A percentile compares a stretch with the other conserved stretches of the same genome.
Evolutionary conservation across 2,888 invertebrate species (phyloP).

Genomic region (Tortricodes alternella): DNA sequence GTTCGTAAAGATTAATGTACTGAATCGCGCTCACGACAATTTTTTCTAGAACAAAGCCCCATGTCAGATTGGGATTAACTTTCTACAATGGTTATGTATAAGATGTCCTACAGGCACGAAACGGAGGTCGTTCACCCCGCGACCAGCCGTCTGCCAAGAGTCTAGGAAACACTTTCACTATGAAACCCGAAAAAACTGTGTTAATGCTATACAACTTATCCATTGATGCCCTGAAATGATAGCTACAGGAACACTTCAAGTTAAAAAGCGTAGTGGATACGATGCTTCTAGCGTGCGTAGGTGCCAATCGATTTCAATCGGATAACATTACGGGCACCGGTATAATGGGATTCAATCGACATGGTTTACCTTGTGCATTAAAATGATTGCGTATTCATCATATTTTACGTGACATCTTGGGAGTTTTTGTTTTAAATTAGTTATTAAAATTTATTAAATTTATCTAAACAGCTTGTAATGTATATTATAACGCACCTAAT

Average conservation of each 20-base stretch:
- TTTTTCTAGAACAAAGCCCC: neutral
- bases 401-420: too few relatives aligned
- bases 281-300: conserved; percentile 32
- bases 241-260: conserved; percentile 32
- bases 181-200: conserved; percentile 34
- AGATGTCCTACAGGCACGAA: conserved; percentile 54
- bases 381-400: too few relatives aligned
- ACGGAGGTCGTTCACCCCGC: conserved; percentile 56
- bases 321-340: conserved; percentile 40
- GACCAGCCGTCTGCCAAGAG: conserved; percentile 58
- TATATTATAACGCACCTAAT: too few relatives aligned
- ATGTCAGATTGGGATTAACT: conserved; percentile 8
- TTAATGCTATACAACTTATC: conserved; percentile 39
- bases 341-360: conserved; percentile 49
- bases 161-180: conserved; percentile 55
- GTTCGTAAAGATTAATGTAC: neutral
- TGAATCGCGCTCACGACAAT: neutral
- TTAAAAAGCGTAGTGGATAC: conserved; percentile 49
- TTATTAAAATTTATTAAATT: too few relatives aligned
- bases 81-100: conserved; percentile 37
- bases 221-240: conserved; percentile 48
- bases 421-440: too few relatives aligned
- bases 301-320: conserved; percentile 33
- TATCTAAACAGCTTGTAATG: too few relatives aligned
- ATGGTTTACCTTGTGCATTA: conserved; percentile 52